Evolutionary conservation across 1,140 invertebrate species (phyloP).

Genomic region (Heliconius hewitsoni): DNA sequence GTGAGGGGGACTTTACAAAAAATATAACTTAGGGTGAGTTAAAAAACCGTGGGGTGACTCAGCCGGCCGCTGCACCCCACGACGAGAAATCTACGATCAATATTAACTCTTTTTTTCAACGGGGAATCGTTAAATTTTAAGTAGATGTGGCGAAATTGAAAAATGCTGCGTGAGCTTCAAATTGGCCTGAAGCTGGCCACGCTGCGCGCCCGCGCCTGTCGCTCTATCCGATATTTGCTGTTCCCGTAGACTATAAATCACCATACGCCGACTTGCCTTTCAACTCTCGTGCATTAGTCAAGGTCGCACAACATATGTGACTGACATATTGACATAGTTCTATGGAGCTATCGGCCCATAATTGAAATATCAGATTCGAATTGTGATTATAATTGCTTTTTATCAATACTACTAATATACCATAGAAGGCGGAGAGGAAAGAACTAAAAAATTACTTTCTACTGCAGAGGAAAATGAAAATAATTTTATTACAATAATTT

Average conservation of each 20-base stretch:
- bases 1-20: constrained; percentile 78
- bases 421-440: too few species aligned
- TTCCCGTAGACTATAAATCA: constrained; percentile 55
- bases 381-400: not conserved
- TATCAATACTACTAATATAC: too few species aligned
- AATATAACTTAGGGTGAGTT: constrained; percentile 82
- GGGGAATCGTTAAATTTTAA: constrained; percentile 76
- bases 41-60: constrained; percentile 82
- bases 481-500: too few species aligned
- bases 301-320: constrained; percentile 63
- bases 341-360: constrained; percentile 15
- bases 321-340: constrained; percentile 53
- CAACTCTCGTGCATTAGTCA: constrained; percentile 60
- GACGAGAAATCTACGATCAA: constrained; percentile 82
- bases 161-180: constrained; percentile 23
- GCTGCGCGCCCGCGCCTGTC: constrained; percentile 7
- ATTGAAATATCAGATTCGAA: not conserved
- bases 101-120: constrained; percentile 83
- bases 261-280: constrained; percentile 41
- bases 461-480: too few species aligned
- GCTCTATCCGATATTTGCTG: constrained; percentile 45
- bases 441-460: too few species aligned
- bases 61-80: constrained; percentile 80
- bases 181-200: constrained; percentile 4
- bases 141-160: constrained; percentile 41